Conservation (phyloP, 2,797 vertebrate species). For the Tarsius wallacei region DNA sequence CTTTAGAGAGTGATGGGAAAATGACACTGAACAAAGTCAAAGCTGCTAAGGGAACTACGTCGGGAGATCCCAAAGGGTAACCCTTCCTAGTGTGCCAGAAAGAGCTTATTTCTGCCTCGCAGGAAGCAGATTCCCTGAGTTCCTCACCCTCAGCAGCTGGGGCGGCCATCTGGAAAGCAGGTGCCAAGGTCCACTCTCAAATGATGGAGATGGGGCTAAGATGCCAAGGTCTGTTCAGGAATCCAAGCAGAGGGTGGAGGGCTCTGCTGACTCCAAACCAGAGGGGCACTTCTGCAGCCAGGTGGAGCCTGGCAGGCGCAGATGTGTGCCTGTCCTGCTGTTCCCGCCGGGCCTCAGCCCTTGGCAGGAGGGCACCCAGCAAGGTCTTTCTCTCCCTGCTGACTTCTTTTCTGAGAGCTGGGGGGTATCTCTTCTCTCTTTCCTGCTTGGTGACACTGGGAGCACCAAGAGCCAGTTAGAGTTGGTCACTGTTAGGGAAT, state of each 20-base stretch:
- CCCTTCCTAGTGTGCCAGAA: not conserved
- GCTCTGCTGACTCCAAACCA: not conserved
- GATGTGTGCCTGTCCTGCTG: too few species aligned
- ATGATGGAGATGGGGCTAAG: not conserved
- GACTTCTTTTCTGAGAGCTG: not conserved
- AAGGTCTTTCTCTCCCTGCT: not conserved
- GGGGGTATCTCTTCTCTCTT: not conserved
- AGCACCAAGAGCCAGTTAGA: not conserved
- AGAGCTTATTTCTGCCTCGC: not conserved
- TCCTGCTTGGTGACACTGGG: not conserved
- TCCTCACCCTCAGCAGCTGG: not conserved
- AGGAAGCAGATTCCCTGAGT: not conserved
- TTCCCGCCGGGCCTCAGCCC: accelerated
- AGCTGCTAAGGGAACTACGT: not conserved
- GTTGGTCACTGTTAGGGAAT: not conserved
- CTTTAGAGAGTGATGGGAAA: not conserved
- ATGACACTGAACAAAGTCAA: not conserved
- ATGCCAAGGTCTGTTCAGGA: not conserved
- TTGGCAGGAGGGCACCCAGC: accelerated
- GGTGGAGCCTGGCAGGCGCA: not conserved
- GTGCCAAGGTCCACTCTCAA: not conserved
- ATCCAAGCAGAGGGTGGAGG: not conserved
- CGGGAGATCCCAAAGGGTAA: not conserved
- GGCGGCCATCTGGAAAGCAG: not conserved
- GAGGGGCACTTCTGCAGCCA: not conserved